Base-by-base conservation (phyloP, 2,888 invertebrate species). In the Bruchidius siliquastri region DNA sequence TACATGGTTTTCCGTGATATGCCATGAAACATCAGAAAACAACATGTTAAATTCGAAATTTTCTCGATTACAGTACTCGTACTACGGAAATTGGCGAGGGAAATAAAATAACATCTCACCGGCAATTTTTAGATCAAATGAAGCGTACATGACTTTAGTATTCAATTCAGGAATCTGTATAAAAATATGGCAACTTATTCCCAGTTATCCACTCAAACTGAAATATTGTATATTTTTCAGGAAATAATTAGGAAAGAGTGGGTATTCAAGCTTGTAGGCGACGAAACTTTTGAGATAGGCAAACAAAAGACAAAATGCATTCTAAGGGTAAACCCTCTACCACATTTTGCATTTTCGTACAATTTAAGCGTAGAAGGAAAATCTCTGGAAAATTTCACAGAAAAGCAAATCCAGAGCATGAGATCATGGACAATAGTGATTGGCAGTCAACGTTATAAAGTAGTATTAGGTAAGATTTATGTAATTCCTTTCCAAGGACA, bases 201-300 rank as follows among this genome's bases (percentile, higher is more conserved):
- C n/a, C n/a, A n/a, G 26, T 2, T 8, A 26, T 26, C 2, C 26
- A 26, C 8, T 8, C 3, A 2, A 26, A 26, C 2, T 26, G 8
- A 26, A 8, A 26, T 26, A 2, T 26, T 26, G 26, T 26, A n/a
- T 49, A 49, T 49, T 49, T 49, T 49, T 18, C 18, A 94, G 93
- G 94, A 94, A 85, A 88, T 93, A 2, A 79, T 92, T 18, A 88
- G 92, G 20, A 89, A 91, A 76, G 96, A 97, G 74, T 97, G 96
- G 95, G 95, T 97, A 95, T 97, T 97, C 85, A 94, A 95, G 81
- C 85, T 97, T 70, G 96, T 97, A 0, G 97, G 97, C 0, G 92
- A 92, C 79, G 96, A 97, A 85, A 87, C 89, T 10, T 95, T 97
- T 84, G 88, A 87, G 68, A 89, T 96, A 68, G 93, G 93, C 0